Evolutionary conservation across 1,140 invertebrate genomes (phyloP), one percentile per base, ranked within the genome.

Genomic region (Euborellia annulipes): DNA sequence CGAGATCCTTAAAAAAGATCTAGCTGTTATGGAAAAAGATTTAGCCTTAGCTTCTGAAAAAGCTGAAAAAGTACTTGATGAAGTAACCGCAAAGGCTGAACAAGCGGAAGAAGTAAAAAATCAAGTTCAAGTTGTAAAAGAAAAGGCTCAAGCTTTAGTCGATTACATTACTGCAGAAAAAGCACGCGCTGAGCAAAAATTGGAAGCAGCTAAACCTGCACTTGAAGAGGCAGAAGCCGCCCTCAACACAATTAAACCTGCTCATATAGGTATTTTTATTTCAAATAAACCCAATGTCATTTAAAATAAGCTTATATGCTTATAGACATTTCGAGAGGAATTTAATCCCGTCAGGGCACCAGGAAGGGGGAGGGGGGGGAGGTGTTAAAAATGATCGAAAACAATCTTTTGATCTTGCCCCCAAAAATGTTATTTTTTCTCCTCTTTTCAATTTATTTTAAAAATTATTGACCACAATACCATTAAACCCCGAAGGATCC

Each of bases 21-120:
- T 96, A 32, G 89, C 85, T 18, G 78, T 84, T 7, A 97, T 95
- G 83, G 91, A 96, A 63, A 78, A 84, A 61, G 90, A 96, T 59
- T 66, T 96, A 41, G 85, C 37, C 13, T 14, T 30, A 11, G 27
- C 13, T 17, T 23, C 13, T 30, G 16, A 2, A 43, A 43, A 21
- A 13, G 14, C 20, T 16, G 1, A 36, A 6, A 16, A 67, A 63
- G 67, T 93, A 23, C 63, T 93, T 44, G 68, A 78, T 18, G 86
- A 88, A 68, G 91, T 96, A 2, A 85, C 90, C 6, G 79, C 86
- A 56, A 72, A 89, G 59, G 91, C 92, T 13, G 82, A 83, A 71
- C 90, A 93, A 63, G 91, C 92, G 3, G 90, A 96, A 68, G 81
- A 79, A 37, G 89, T 95, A 17, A 93, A 95, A 61, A 90, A 94